These are phyloP conservation scores for Drosophila bipectinata DNA, from an alignment of 1,140 invertebrate species.

Conservation along the genomic window DNA sequence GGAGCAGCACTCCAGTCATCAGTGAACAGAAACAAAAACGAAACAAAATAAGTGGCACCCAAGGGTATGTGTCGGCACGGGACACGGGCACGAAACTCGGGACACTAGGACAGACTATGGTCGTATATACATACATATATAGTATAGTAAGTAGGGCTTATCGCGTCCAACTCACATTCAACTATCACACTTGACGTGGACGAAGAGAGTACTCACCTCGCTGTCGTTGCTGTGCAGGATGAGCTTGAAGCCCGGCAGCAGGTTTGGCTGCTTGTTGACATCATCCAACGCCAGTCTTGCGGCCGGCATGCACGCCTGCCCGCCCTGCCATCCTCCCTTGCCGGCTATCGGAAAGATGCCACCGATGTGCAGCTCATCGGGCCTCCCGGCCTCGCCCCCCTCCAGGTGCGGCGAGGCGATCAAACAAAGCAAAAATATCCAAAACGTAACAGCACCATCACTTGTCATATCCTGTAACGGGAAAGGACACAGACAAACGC, in stretches of 20 bases:
- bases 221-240: conserved; percentile 98
- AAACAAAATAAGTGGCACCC: conserved; percentile 76
- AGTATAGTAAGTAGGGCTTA: conserved; percentile 31
- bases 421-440: conserved; percentile 84
- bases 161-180: conserved; percentile 11
- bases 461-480: conserved; percentile 83
- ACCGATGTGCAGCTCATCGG: conserved; percentile 95
- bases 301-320: conserved; percentile 97
- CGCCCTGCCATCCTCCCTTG: conserved; percentile 97
- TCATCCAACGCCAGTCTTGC: conserved; percentile 97
- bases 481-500: conserved; percentile 32
- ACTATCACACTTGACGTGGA: not conserved
- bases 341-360: conserved; percentile 98
- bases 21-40: conserved; percentile 64
- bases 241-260: conserved; percentile 96
- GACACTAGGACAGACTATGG: conserved; percentile 29
- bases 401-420: conserved; percentile 74
- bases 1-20: conserved; percentile 30
- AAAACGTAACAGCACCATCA: conserved; percentile 84
- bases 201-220: conserved; percentile 89
- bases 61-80: conserved; percentile 37
- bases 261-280: conserved; percentile 95
- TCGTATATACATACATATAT: conserved; percentile 5
- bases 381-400: conserved; percentile 66
- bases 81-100: not conserved